Conservation (phyloP, 2,888 invertebrate species). For the Pocota personata region DNA sequence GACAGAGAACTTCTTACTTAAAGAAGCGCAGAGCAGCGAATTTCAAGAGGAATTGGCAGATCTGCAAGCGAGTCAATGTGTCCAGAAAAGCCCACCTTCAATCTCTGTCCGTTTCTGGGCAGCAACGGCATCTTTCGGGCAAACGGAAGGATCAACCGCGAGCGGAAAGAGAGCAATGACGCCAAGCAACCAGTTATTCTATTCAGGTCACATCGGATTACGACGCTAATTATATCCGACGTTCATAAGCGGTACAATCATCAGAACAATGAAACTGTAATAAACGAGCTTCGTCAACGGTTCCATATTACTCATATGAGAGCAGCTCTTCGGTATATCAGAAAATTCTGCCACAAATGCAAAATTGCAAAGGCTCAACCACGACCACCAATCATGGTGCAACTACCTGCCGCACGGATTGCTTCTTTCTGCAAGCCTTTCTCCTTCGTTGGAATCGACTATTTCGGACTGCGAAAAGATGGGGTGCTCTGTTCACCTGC, state of each 20-base stretch:
- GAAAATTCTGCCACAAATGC: neutral
- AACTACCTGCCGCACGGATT: neutral
- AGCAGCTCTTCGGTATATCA: neutral
- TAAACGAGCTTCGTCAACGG: neutral
- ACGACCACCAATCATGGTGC: neutral
- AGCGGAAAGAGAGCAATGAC: too few relatives aligned
- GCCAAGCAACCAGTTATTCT: neutral
- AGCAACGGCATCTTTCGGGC: neutral
- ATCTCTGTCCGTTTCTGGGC: neutral
- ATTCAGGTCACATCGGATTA: neutral
- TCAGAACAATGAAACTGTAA: neutral
- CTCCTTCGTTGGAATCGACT: constrained; percentile 24
- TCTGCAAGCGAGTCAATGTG: neutral
- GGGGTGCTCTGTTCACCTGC: constrained; percentile 54
- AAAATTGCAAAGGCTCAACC: neutral
- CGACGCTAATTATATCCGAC: neutral
- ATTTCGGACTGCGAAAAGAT: constrained; percentile 48
- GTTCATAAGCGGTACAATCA: neutral
- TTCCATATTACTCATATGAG: neutral
- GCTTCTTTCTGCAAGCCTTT: neutral
- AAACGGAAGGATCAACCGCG: too few relatives aligned
- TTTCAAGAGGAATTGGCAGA: too few relatives aligned
- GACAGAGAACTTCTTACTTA: too few relatives aligned
- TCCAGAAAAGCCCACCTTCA: neutral
- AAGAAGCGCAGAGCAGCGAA: too few relatives aligned